Base-by-base conservation (phyloP, 2,888 invertebrate species). In the Anticlea derivata region DNA sequence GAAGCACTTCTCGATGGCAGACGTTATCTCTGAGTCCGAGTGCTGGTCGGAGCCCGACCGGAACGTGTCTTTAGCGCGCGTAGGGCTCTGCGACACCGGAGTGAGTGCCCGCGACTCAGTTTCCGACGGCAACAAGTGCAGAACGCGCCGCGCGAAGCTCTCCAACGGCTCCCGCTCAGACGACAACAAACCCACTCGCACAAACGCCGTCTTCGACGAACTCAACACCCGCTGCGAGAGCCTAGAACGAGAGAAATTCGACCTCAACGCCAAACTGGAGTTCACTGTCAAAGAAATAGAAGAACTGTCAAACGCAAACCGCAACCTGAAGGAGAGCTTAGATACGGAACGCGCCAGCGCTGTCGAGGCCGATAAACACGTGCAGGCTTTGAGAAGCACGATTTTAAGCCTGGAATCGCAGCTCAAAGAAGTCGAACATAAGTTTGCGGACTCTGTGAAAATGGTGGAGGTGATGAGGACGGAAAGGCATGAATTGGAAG, bases 31-130 rank as follows among this genome's bases (percentile, higher is more conserved):
- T 0, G 97, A 97, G 72, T 96, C 96, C 0, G 97, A 97, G 74
- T 94, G 95, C 23, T 97, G 96, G 94, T 96, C 96, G 0, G 97
- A 97, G 72, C 96, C 97, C 0, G 97, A 97, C 73, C 92, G 96
- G 34, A 94, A 93, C 52, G 96, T 97, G 1, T 96, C 96, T 0
- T 83, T 94, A 53, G 96, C 95, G 0, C 92, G 97, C 56, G 96
- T 97, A 13, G 96, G 96, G 0, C 73, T 89, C 6, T 82, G 82
- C 39, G 80, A 84, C 54, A 83, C 85, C 1, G 84, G 83, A 1
- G 69, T 82, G 1, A 69, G 63, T 7, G 62, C 67, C 1, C 69
- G 70, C 13, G 85, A 84, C 55, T 73, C 76, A 1, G 64, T 70
- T 13, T 75, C 84, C 0, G 87, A 85, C 39, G 84, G 77, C 35